Conservation (phyloP, 1,140 invertebrate genomes). For the Drosophila arizonae region DNA sequence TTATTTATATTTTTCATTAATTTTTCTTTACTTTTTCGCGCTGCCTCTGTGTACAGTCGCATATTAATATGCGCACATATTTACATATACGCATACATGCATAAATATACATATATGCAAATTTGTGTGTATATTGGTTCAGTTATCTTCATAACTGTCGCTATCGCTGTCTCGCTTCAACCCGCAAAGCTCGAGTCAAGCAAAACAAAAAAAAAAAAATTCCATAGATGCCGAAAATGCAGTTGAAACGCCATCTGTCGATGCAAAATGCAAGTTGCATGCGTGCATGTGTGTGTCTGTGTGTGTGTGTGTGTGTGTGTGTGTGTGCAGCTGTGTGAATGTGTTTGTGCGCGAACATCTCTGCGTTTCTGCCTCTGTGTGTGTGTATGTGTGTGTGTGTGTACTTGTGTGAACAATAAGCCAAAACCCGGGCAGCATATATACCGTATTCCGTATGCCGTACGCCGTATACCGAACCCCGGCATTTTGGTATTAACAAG, state of each 20-base stretch:
- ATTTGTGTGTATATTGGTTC: conserved; percentile 18
- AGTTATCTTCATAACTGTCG: conserved; percentile 3
- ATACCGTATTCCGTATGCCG: neutral
- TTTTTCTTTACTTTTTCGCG: conserved; percentile 13
- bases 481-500: conserved; percentile 46
- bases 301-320: conserved; percentile 14
- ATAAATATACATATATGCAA: neutral
- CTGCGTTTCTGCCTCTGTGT: neutral
- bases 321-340: conserved; percentile 5
- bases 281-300: too few species aligned
- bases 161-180: conserved; percentile 23
- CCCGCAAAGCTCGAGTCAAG: neutral
- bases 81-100: neutral
- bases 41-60: conserved; percentile 7
- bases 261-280: conserved; percentile 32
- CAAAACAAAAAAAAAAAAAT: conserved; percentile 1
- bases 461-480: conserved; percentile 7
- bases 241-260: conserved; percentile 47
- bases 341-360: neutral
- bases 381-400: conserved; percentile 12
- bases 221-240: conserved; percentile 31
- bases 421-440: conserved; percentile 24
- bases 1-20: neutral
- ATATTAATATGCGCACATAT: neutral
- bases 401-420: conserved; percentile 34